Percentiles rank a stretch among this genome's conserved stretches.
These are phyloP conservation scores for Peromyscus eremicus DNA, from an alignment of 2,797 vertebrate species.

Conservation along the genomic window DNA sequence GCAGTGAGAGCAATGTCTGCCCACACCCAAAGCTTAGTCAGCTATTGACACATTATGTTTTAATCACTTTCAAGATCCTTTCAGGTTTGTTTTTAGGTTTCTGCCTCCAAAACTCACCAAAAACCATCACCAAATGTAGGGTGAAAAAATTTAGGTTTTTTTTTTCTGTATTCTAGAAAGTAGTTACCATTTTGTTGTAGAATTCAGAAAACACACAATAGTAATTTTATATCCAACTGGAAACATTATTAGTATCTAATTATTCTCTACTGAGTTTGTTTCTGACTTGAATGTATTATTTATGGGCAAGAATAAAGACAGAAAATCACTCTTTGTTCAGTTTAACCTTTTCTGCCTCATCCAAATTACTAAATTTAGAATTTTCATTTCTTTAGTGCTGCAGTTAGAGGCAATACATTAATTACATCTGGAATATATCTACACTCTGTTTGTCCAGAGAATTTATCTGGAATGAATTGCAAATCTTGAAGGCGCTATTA, in stretches of 20 bases:
- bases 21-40: not conserved
- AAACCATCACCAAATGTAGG: not conserved
- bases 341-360: slow-evolving; percentile 48
- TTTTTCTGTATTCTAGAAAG: slow-evolving; percentile 30
- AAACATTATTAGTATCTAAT: slow-evolving; percentile 37
- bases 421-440: slow-evolving; percentile 23
- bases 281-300: slow-evolving; percentile 29
- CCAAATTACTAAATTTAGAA: slow-evolving; percentile 38
- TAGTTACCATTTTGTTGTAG: slow-evolving; percentile 1
- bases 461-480: slow-evolving; percentile 66
- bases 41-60: slow-evolving; percentile 9
- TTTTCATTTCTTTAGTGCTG: slow-evolving; percentile 1
- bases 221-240: slow-evolving; percentile 31
- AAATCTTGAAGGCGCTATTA: slow-evolving; percentile 41
- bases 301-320: not conserved
- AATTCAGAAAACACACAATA: slow-evolving; percentile 40
- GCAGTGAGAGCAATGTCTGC: not conserved
- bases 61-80: not conserved
- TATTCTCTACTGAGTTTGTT: slow-evolving; percentile 63
- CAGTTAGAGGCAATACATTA: slow-evolving; percentile 31
- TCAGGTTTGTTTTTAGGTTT: not conserved
- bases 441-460: not conserved
- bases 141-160: not conserved
- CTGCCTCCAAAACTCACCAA: slow-evolving; percentile 39
- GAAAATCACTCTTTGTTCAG: slow-evolving; percentile 31